phyloP scores from a whole-genome alignment of 2,888 invertebrate species.

The Tridacna gigas region DNA sequence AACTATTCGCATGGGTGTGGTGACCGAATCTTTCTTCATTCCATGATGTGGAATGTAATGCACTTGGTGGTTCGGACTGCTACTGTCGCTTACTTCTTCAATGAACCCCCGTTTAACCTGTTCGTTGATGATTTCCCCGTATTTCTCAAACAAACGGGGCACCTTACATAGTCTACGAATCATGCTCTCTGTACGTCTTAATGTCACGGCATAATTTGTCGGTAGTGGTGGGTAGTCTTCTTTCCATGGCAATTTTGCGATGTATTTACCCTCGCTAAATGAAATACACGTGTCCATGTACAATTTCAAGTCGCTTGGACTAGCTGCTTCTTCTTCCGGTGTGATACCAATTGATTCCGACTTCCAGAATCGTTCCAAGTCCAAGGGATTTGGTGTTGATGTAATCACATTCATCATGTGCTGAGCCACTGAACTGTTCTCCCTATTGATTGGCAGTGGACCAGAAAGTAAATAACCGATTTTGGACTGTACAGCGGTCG shows the following conservation, averaged over 20 bases:
- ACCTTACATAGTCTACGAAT: slow-evolving; percentile 20
- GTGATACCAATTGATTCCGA: slow-evolving; percentile 43
- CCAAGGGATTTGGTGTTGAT: slow-evolving; percentile 5
- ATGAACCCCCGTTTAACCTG: slow-evolving; percentile 49
- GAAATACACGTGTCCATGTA: slow-evolving; percentile 4
- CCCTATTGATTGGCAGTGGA: slow-evolving; percentile 10
- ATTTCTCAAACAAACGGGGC: neutral
- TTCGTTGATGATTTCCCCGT: slow-evolving; percentile 47
- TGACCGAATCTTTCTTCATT: slow-evolving; percentile 43
- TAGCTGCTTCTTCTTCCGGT: neutral
- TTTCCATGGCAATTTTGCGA: slow-evolving; percentile 8
- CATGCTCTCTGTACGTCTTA: slow-evolving; percentile 26
- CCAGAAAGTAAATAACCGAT: slow-evolving; percentile 55
- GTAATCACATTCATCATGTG: neutral
- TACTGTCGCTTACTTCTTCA: slow-evolving; percentile 30
- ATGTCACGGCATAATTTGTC: slow-evolving; percentile 19
- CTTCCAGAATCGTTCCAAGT: slow-evolving; percentile 49
- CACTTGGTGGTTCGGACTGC: neutral
- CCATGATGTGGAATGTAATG: slow-evolving; percentile 62
- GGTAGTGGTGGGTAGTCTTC: slow-evolving; percentile 20
- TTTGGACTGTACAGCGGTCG: slow-evolving; percentile 56
- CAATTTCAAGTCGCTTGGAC: neutral
- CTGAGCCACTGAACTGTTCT: neutral
- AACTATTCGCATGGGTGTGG: slow-evolving; percentile 26
- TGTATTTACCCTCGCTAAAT: slow-evolving; percentile 13